Conservation (phyloP, 2,797 vertebrate species). For the Gallinago solitaria region DNA sequence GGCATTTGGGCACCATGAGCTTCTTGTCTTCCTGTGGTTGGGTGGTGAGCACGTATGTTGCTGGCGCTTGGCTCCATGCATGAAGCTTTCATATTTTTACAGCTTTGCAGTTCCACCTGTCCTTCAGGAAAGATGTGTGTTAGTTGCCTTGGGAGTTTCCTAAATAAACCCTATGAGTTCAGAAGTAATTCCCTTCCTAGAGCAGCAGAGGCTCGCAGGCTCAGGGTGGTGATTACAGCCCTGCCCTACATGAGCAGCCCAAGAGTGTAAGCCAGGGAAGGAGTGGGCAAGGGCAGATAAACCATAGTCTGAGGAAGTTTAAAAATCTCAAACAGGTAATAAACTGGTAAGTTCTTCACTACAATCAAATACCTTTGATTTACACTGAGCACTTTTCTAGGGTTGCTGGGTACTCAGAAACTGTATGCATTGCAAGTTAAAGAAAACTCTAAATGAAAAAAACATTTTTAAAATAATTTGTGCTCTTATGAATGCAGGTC, state of each 20-base stretch:
- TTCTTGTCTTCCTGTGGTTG: background rate
- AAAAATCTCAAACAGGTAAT: background rate
- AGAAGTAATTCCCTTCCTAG: background rate
- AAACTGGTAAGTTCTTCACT: background rate
- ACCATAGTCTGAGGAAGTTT: background rate
- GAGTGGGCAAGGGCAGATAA: background rate
- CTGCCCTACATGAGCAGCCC: background rate
- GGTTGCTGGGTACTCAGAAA: background rate
- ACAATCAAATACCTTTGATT: background rate
- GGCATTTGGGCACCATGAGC: background rate
- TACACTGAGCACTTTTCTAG: background rate
- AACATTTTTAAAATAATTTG: background rate
- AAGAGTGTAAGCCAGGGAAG: background rate
- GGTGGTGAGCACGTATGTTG: background rate
- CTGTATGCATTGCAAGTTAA: background rate
- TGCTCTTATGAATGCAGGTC: background rate
- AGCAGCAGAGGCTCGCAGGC: background rate
- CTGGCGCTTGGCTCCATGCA: rapidly evolving
- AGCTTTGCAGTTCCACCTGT: background rate
- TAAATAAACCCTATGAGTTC: background rate
- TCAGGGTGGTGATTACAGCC: background rate
- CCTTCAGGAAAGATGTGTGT: background rate
- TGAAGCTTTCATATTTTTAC: background rate
- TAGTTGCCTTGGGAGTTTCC: background rate
- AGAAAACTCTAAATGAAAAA: background rate